Conservation (phyloP, 2,113 vertebrate species). For the Nyctibius bracteatus region DNA sequence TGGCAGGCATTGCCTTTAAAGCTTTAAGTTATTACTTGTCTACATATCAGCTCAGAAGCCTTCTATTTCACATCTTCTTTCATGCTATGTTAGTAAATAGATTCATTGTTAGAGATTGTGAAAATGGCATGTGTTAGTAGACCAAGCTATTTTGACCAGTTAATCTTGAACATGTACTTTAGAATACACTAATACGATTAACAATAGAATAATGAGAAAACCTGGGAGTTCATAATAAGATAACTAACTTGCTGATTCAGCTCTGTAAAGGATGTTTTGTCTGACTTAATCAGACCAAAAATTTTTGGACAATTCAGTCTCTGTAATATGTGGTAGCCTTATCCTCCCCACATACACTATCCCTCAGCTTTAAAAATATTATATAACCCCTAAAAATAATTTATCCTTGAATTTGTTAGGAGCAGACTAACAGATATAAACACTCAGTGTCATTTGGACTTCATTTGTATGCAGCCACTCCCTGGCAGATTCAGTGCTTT, state of each 20-base stretch:
- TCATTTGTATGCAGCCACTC: neutral
- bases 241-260: neutral
- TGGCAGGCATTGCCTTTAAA: neutral
- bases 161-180: neutral
- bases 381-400: neutral
- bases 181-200: neutral
- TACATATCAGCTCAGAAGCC: neutral
- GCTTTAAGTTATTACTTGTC: neutral
- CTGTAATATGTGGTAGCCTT: neutral
- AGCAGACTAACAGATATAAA: neutral
- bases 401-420: neutral
- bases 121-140: neutral
- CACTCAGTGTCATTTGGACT: neutral
- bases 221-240: neutral
- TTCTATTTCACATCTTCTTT: neutral
- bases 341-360: fast-evolving
- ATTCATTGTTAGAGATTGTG: neutral
- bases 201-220: neutral
- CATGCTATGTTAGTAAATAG: neutral
- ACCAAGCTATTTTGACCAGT: neutral
- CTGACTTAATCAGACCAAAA: neutral
- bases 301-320: neutral
- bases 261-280: neutral
- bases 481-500: neutral
- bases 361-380: neutral